Conservation (phyloP, 2,797 vertebrate genomes). For the Nannoperca australis region DNA sequence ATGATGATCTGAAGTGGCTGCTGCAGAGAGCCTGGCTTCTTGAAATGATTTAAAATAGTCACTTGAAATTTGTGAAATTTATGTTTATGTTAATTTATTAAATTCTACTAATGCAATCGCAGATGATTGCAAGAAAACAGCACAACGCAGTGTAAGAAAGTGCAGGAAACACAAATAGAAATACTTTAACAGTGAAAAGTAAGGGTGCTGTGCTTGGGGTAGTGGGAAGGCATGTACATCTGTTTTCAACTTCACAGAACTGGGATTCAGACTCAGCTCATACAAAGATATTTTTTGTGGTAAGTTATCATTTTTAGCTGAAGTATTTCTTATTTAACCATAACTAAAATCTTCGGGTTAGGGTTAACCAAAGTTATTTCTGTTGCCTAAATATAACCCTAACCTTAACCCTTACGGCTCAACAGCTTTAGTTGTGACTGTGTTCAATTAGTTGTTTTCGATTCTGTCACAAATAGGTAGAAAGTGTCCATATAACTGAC, state of each 20-base stretch:
- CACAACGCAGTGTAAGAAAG: not conserved
- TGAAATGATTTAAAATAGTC: constrained; percentile 7
- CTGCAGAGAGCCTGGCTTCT: constrained; percentile 1
- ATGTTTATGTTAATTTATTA: not conserved
- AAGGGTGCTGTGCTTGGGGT: constrained; percentile 43
- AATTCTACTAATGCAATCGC: not conserved
- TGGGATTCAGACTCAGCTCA: constrained; percentile 46
- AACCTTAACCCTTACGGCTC: constrained; percentile 16
- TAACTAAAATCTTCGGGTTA: constrained; percentile 49
- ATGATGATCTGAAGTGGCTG: constrained; percentile 44
- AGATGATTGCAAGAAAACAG: not conserved
- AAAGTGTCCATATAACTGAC: not conserved
- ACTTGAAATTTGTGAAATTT: constrained; percentile 18
- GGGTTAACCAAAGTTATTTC: constrained; percentile 47
- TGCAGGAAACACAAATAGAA: constrained; percentile 28
- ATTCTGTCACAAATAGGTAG: not conserved
- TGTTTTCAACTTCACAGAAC: constrained; percentile 64
- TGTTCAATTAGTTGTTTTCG: not conserved
- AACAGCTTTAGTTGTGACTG: not conserved
- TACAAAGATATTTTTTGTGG: constrained; percentile 44
- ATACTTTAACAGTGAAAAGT: constrained; percentile 33
- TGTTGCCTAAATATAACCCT: constrained; percentile 22
- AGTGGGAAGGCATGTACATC: constrained; percentile 57
- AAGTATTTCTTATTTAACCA: constrained; percentile 43
- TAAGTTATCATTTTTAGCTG: constrained; percentile 49